Evolutionary conservation across 2,888 invertebrate species (phyloP), one percentile per base, ranked within the genome.

Genomic region (Melikaiella ostensackeni): DNA sequence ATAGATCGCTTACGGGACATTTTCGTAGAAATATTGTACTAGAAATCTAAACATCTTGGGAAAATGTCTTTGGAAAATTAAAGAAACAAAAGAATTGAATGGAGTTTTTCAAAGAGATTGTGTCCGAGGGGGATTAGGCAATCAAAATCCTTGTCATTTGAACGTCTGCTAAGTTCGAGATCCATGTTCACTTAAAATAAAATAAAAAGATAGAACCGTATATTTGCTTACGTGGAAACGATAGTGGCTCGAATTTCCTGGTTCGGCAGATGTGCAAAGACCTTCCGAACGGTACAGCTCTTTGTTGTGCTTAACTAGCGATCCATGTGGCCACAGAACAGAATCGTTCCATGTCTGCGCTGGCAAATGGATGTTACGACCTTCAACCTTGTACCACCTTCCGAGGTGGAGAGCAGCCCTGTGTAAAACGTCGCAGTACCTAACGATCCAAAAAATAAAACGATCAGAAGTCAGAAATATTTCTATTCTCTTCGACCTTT

Each of bases 361-460:
- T 1, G 94, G 93, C 5, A 93, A 92, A 85, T 94, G 94, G 76
- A 92, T 93, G 77, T 93, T 93, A 33, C 94, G 91, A 42, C 93
- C 92, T 83, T 94, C 94, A 42, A 95, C 91, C 86, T 89, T 91
- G 21, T 93, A 93, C 95, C 97, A 98, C 78, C 94, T 93, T 5
- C 98, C 98, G 70, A 99, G 93, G 92, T 99, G 99, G 70, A 97
- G 92, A 0, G 98, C 96, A 78, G 98, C 96, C 86, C 97, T 94
- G 91, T 99, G 99, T 80, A 98, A 93, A 50, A 96, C 95, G 92
- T 99, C 98, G 88, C 97, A 96, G 89, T 97, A 97, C 81, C 92
- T 92, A 77, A 33, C 77, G 70, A 64, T 75, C 64, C 77, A 66
- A 33, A 16, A 61, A 75, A 73, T n/a, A 55, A 74, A 30, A 59